Evolutionary conservation across 2,797 vertebrate species (phyloP).

Genomic region (Gallinago solitaria): DNA sequence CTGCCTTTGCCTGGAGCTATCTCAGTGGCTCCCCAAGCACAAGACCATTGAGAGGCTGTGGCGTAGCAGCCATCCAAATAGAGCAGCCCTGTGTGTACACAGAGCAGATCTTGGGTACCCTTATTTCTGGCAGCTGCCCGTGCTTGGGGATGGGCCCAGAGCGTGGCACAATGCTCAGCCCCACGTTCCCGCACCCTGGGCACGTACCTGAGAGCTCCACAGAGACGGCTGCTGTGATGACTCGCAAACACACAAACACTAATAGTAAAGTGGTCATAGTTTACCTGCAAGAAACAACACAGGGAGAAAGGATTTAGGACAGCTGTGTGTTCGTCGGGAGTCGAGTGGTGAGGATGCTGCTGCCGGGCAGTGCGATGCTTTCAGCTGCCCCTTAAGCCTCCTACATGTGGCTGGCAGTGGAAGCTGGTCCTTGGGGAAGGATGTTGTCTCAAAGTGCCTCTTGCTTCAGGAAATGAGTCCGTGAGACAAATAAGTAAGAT

Average conservation of each 20-base stretch:
- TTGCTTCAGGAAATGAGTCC: background rate
- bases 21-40: background rate
- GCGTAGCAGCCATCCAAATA: background rate
- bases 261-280: constrained; percentile 90
- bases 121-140: background rate
- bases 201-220: constrained; percentile 82
- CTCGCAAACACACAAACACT: constrained; percentile 85
- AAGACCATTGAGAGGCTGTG: background rate
- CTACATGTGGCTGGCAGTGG: background rate
- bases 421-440: background rate
- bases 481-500: background rate
- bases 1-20: background rate
- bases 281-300: constrained; percentile 79
- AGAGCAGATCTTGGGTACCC: background rate
- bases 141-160: background rate
- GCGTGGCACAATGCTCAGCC: background rate
- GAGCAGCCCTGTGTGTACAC: background rate
- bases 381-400: background rate
- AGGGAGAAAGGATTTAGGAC: background rate
- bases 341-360: background rate
- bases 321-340: background rate
- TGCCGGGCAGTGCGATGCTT: background rate
- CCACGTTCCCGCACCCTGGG: background rate
- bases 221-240: constrained; percentile 78
- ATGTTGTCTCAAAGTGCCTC: background rate